Evolutionary conservation across 2,113 vertebrate species (phyloP).

Genomic region (Callopanchax toddi): DNA sequence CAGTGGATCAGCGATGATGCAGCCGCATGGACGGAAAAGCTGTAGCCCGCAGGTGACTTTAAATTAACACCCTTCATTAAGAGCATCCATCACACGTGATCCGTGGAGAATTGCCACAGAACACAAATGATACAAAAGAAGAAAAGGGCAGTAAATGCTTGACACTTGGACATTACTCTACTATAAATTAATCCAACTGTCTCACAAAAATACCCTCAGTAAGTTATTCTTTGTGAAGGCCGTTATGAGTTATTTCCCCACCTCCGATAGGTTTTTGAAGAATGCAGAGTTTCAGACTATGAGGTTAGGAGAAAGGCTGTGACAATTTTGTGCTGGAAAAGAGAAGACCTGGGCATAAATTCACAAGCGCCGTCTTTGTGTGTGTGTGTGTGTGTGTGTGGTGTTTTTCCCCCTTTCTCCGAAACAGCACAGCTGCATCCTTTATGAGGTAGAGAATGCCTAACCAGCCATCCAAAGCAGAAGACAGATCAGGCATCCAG

Average conservation of each 20-base stretch:
- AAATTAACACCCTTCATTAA: constrained; percentile 79
- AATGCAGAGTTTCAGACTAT: constrained; percentile 10
- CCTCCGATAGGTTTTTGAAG: constrained; percentile 27
- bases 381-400: too few relatives aligned
- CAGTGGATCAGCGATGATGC: constrained; percentile 61
- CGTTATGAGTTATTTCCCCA: constrained; percentile 14
- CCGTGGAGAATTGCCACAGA: constrained; percentile 60
- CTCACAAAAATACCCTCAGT: constrained; percentile 23
- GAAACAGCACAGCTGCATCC: constrained; percentile 65
- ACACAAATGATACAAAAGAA: constrained; percentile 31
- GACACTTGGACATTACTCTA: constrained; percentile 37
- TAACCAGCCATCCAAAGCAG: constrained; percentile 62
- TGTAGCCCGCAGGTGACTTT: constrained; percentile 76
- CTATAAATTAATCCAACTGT: constrained; percentile 39
- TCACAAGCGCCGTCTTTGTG: constrained; percentile 36
- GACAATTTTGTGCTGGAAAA: constrained; percentile 44
- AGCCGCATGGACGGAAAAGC: constrained; percentile 53
- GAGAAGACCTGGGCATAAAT: constrained; percentile 52
- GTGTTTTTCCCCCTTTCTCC: constrained; percentile 8
- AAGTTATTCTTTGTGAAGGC: constrained; percentile 39
- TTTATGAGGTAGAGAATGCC: constrained; percentile 72
- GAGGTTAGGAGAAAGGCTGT: constrained; percentile 29
- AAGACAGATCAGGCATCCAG: constrained; percentile 46
- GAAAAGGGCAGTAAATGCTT: constrained; percentile 43
- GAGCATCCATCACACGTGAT: constrained; percentile 66